Evolutionary conservation across 2,113 vertebrate genomes (phyloP).

Genomic region (Empidonax alnorum): DNA sequence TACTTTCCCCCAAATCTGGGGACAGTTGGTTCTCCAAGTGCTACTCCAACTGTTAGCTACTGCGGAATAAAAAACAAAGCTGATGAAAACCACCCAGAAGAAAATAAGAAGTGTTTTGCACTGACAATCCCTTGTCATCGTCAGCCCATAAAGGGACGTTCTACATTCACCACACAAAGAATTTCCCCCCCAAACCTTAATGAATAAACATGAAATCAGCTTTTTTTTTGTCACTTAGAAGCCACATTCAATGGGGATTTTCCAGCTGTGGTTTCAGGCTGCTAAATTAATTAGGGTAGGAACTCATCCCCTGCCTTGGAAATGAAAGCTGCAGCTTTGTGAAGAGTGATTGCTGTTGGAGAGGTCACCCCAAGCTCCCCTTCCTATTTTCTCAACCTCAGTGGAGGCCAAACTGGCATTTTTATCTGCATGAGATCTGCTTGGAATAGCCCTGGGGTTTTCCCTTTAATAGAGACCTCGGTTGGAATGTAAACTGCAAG

Average conservation of each 20-base stretch:
- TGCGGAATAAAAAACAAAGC: not conserved
- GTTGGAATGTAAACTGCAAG: not conserved
- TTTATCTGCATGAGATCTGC: not conserved
- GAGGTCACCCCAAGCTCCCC: not conserved
- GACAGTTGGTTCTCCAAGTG: not conserved
- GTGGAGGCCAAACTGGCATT: not conserved
- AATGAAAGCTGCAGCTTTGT: not conserved
- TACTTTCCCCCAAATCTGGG: not conserved
- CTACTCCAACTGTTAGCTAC: not conserved
- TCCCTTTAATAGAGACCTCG: not conserved
- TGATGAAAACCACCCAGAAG: not conserved
- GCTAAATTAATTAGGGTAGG: not conserved
- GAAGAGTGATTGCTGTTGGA: not conserved
- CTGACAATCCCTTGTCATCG: not conserved
- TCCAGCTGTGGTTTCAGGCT: slow-evolving; percentile 23
- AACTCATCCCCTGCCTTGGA: not conserved
- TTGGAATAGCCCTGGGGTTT: not conserved
- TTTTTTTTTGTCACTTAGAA: not conserved
- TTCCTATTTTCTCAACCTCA: not conserved
- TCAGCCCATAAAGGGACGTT: not conserved
- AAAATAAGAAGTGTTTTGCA: not conserved
- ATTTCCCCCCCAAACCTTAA: not conserved
- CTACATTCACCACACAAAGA: not conserved
- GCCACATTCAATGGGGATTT: not conserved
- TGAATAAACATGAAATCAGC: not conserved